Percentiles rank a stretch among this genome's conserved stretches.
phyloP scores from a whole-genome alignment of 2,113 vertebrate species.

The Stigmatopora argus region DNA sequence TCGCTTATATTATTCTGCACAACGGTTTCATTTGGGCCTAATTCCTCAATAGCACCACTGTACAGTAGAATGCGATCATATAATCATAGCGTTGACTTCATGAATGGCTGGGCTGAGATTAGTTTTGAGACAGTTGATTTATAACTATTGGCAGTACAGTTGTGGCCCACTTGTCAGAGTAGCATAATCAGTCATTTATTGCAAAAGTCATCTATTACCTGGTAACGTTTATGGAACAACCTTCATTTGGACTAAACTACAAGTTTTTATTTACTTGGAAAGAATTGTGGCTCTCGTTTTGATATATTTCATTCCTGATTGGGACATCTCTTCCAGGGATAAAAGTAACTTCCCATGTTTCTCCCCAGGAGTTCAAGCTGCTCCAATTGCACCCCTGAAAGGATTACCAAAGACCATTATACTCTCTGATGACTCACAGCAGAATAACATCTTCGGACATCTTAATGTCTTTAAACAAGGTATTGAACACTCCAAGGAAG shows the following conservation, averaged over 20 bases:
- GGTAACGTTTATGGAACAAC: not conserved
- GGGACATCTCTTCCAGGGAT: not conserved
- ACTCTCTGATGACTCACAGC: conserved; percentile 21
- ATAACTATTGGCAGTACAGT: conserved; percentile 9
- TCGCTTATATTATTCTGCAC: too few relatives aligned
- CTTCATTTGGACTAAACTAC: too few relatives aligned
- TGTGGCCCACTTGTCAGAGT: not conserved
- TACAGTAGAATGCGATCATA: not conserved
- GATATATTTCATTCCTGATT: not conserved
- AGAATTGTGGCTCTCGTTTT: not conserved
- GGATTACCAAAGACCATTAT: conserved; percentile 6
- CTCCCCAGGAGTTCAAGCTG: conserved; percentile 54
- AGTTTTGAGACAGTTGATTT: conserved; percentile 28
- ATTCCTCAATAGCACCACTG: conserved; percentile 4
- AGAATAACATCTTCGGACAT: not conserved
- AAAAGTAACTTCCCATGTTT: not conserved
- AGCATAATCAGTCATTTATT: conserved; percentile 33
- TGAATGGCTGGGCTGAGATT: not conserved
- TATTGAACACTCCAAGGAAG: conserved; percentile 52
- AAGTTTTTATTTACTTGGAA: not conserved
- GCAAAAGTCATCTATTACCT: not conserved
- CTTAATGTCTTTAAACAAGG: conserved; percentile 46
- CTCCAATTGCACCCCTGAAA: conserved; percentile 25
- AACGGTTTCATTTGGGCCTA: too few relatives aligned
- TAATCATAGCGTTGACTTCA: conserved; percentile 6